Evolutionary conservation across 2,113 vertebrate species (phyloP).

Genomic region (Spermophilus dauricus): DNA sequence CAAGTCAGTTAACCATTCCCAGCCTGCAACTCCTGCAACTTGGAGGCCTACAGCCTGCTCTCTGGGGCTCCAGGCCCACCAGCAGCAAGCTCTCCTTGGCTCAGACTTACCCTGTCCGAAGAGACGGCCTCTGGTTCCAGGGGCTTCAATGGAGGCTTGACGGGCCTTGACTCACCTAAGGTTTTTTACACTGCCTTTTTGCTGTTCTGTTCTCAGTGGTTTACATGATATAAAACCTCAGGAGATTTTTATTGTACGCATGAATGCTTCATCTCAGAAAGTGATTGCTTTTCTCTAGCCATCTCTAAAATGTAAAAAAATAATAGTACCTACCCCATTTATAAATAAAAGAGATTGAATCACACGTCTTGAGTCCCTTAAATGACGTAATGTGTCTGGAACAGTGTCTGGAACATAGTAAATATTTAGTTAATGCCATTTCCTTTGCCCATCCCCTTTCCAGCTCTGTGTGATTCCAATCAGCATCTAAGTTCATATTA

Average conservation of each 20-base stretch:
- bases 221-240: neutral
- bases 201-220: neutral
- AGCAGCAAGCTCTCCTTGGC: neutral
- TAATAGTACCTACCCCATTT: conserved; percentile 20
- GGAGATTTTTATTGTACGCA: conserved; percentile 35
- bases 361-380: neutral
- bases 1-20: conserved; percentile 20
- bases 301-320: conserved; percentile 51
- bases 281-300: neutral
- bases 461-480: conserved; percentile 39
- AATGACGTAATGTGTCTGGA: conserved; percentile 67
- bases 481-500: neutral
- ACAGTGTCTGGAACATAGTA: conserved; percentile 65
- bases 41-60: neutral
- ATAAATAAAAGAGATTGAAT: conserved; percentile 67
- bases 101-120: neutral
- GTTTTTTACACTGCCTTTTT: neutral
- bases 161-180: neutral
- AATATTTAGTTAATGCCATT: conserved; percentile 74
- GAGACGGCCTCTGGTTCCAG: neutral
- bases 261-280: conserved; percentile 50
- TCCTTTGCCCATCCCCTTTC: conserved; percentile 56
- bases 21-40: neutral
- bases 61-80: neutral
- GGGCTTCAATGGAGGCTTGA: neutral